A percentile compares a stretch with the other conserved stretches of the same genome.
phyloP scores from a whole-genome alignment of 2,888 invertebrate genomes.

The Oscheius sp. region DNA sequence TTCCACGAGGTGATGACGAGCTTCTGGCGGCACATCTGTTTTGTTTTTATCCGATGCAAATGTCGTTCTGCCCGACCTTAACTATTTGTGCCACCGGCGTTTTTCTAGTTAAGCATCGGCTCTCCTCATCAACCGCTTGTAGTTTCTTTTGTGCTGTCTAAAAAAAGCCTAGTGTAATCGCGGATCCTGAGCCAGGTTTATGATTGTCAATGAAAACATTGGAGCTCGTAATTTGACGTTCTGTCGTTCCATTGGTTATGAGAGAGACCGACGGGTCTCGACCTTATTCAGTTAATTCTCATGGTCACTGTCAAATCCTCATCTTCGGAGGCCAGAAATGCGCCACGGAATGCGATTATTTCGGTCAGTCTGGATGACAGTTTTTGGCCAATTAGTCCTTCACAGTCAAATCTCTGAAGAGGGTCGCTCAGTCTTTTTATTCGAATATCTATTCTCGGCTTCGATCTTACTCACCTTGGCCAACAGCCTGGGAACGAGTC shows the following conservation, averaged over 20 bases:
- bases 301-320: conserved; percentile 23
- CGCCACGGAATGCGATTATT: conserved; percentile 25
- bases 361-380: conserved; percentile 24
- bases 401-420: too few species aligned
- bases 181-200: neutral
- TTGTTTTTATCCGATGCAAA: conserved; percentile 28
- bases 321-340: conserved; percentile 18
- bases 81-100: conserved; percentile 1
- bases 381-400: conserved; percentile 30
- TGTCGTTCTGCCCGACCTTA: conserved; percentile 24
- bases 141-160: neutral
- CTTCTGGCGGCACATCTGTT: conserved; percentile 18
- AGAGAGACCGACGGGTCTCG: conserved; percentile 17
- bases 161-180: neutral
- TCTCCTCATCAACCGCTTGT: too few species aligned
- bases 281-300: conserved; percentile 25
- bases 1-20: conserved; percentile 23
- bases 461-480: too few species aligned
- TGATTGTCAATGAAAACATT: conserved; percentile 15
- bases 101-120: conserved; percentile 2
- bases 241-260: conserved; percentile 4
- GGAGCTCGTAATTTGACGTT: neutral
- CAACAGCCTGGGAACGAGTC: too few species aligned
- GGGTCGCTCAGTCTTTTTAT: too few species aligned
- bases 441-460: too few species aligned